A percentile compares a stretch with the other conserved stretches of the same genome.
Evolutionary conservation across 1,140 invertebrate species (phyloP).

Genomic region (Triops longicaudatus): DNA sequence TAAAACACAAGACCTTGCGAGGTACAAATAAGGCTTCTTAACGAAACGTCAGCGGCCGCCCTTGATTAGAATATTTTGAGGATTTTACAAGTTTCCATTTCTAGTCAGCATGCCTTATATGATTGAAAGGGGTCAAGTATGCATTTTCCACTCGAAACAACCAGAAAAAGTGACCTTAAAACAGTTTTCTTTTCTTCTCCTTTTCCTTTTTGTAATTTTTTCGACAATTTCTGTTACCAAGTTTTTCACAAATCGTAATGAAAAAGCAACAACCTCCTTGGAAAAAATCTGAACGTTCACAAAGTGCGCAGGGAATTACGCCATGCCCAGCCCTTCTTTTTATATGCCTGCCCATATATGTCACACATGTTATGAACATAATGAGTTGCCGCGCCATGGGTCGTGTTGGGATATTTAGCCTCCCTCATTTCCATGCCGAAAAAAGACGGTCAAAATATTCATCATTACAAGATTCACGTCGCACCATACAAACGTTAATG

Average conservation of each 20-base stretch:
- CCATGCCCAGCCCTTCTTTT: neutral
- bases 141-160: neutral
- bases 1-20: too few relatives aligned
- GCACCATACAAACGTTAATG: too few relatives aligned
- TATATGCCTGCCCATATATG: neutral
- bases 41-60: neutral
- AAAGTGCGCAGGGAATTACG: too few relatives aligned
- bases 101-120: neutral
- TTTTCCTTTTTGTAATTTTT: neutral
- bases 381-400: neutral
- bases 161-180: neutral
- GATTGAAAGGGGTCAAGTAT: conserved; percentile 11
- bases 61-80: neutral
- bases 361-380: neutral
- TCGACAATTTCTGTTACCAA: neutral
- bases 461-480: too few relatives aligned
- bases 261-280: too few relatives aligned
- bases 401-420: neutral
- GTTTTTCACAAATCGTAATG: neutral
- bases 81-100: neutral
- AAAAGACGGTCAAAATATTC: too few relatives aligned
- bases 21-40: too few relatives aligned
- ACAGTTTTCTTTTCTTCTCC: neutral
- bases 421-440: too few relatives aligned
- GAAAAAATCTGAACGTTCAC: too few relatives aligned